Evolutionary conservation across 2,888 invertebrate genomes (phyloP).

Genomic region (Cosmia pyralina): DNA sequence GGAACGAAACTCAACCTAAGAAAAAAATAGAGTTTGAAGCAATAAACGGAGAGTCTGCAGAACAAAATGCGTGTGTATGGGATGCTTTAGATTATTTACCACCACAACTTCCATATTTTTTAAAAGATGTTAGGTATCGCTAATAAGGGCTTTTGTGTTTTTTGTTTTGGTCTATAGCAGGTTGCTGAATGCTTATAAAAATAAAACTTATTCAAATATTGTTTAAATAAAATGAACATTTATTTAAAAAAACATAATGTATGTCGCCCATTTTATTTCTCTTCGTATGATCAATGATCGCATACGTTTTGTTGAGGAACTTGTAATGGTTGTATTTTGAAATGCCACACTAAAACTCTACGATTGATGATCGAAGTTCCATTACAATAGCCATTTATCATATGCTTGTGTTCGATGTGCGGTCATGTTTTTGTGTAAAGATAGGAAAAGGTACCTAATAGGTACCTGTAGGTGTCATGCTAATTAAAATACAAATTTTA

Average conservation of each 20-base stretch:
- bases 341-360: constrained; percentile 58
- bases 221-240: background rate
- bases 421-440: constrained; percentile 37
- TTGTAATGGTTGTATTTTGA: constrained; percentile 68
- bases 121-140: constrained; percentile 65
- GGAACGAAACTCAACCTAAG: background rate
- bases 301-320: constrained; percentile 59
- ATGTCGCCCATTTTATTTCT: constrained; percentile 57
- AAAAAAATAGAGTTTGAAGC: background rate
- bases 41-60: background rate
- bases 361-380: constrained; percentile 66
- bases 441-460: constrained; percentile 13
- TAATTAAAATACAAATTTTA: constrained; percentile 9
- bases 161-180: constrained; percentile 32
- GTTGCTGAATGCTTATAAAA: constrained; percentile 6
- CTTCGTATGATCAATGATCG: constrained; percentile 63
- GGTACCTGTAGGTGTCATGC: constrained; percentile 5
- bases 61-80: constrained; percentile 1
- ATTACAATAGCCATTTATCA: constrained; percentile 56
- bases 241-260: constrained; percentile 46
- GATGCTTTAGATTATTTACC: constrained; percentile 76
- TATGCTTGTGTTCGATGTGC: constrained; percentile 32
- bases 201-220: constrained; percentile 16
- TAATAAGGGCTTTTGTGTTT: constrained; percentile 12
- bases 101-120: constrained; percentile 79